Base-by-base conservation (phyloP, 2,113 vertebrate species). In the Piaya cayana region DNA sequence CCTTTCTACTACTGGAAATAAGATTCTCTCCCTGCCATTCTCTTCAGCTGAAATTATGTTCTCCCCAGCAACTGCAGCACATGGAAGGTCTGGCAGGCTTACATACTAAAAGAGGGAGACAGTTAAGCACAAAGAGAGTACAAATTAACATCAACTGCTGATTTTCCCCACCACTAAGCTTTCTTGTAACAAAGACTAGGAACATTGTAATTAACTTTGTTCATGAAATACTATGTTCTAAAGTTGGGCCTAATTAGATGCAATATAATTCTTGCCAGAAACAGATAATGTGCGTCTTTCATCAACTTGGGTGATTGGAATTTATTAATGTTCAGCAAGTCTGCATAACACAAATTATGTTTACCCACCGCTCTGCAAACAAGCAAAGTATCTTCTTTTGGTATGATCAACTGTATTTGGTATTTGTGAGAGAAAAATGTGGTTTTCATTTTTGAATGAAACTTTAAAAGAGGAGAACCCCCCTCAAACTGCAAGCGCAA, bases 191-290 rank as follows among this genome's bases (percentile, higher is more conserved):
- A 94, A 88, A 96, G 70, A 92, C 81, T 39, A 93, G 95, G 88
- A 83, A 67, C 88, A 76, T 56, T 93, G 82, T 95, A 90, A 96
- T 95, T 85, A 92, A 96, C 88, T 94, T 93, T 71, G 81, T 71
- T 95, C 92, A 70, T 93, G 84, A 96, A 96, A 96, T 93, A 86
- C 82, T 81, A 62, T 42, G 39, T 50, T 92, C 84, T 75, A 63
- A 94, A 95, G 81, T 87, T 79, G 80, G n/a, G 81, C 62, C 64
- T 65, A 89, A 93, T 76, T 85, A 95, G 71, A 72, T 50, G 59
- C 90, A 70, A 58, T 59, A 43, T 74, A 96, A 92, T 83, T 93
- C 67, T 86, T 78, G 92, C 88, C 94, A 97, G 92, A 92, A 84
- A 85, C 87, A 92, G 69, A 88, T 88, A 97, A 88, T 74, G 23